Evolutionary conservation across 2,113 vertebrate genomes (phyloP).

Genomic region (Labeo catla): DNA sequence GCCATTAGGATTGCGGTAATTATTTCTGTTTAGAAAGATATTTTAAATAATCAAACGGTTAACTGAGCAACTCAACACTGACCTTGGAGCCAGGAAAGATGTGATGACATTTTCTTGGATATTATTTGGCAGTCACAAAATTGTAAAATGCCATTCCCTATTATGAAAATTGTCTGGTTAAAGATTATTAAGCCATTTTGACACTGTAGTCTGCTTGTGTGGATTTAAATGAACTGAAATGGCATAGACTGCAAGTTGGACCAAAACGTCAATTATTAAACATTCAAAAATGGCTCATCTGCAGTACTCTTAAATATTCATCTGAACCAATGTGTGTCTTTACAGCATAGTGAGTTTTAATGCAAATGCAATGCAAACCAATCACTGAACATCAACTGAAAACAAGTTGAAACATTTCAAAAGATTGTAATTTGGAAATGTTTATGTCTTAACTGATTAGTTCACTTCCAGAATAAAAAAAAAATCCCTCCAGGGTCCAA

Average conservation of each 20-base stretch:
- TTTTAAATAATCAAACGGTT: constrained; percentile 12
- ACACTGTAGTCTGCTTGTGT: not conserved
- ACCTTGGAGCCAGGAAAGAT: not conserved
- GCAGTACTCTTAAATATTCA: not conserved
- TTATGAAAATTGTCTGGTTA: not conserved
- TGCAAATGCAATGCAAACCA: not conserved
- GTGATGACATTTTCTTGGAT: not conserved
- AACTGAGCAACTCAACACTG: not conserved
- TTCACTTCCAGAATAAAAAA: too few relatives aligned
- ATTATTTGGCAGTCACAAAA: constrained; percentile 3
- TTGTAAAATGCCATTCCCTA: not conserved
- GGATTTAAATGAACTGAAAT: not conserved
- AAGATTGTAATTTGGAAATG: not conserved
- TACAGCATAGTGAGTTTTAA: not conserved
- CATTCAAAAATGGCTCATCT: not conserved
- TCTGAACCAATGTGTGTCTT: not conserved
- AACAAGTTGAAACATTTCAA: not conserved
- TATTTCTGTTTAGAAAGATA: constrained; percentile 12
- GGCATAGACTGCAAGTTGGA: not conserved
- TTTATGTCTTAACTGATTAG: not conserved
- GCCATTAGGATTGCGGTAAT: constrained; percentile 9
- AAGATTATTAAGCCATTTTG: not conserved
- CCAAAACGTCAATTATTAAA: not conserved
- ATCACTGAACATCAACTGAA: not conserved
- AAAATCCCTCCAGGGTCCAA: too few relatives aligned